Evolutionary conservation across 2,113 vertebrate species (phyloP).

Genomic region (Chlamydotis undulata): DNA sequence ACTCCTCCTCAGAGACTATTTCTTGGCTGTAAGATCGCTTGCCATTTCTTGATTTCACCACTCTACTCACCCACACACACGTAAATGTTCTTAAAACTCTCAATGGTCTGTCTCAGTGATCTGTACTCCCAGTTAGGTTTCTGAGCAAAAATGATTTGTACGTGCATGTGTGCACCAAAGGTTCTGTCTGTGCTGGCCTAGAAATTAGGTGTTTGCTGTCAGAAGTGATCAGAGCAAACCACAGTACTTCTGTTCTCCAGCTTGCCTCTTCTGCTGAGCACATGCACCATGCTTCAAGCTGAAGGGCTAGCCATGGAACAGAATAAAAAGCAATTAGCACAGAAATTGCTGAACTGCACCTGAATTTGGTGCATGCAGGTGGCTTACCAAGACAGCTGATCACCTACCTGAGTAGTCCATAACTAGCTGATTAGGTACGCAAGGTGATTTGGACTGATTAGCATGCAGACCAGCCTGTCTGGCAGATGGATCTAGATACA

Average conservation of each 20-base stretch:
- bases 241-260: background rate
- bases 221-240: no score
- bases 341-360: background rate
- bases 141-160: background rate
- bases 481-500: background rate
- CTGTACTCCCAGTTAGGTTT: background rate
- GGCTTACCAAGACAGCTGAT: background rate
- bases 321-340: background rate
- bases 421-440: background rate
- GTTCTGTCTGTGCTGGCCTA: background rate
- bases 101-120: fast-evolving
- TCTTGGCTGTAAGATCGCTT: background rate
- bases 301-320: background rate
- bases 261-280: background rate
- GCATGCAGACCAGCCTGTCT: background rate
- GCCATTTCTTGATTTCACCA: background rate
- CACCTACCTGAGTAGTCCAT: background rate
- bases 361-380: background rate
- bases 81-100: background rate
- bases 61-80: no score
- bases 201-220: background rate
- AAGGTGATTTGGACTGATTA: background rate
- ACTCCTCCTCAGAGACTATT: no score
- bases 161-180: fast-evolving
- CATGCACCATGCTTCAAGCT: background rate